phyloP scores from a whole-genome alignment of 2,888 invertebrate species.

The Dorcus hopei region DNA sequence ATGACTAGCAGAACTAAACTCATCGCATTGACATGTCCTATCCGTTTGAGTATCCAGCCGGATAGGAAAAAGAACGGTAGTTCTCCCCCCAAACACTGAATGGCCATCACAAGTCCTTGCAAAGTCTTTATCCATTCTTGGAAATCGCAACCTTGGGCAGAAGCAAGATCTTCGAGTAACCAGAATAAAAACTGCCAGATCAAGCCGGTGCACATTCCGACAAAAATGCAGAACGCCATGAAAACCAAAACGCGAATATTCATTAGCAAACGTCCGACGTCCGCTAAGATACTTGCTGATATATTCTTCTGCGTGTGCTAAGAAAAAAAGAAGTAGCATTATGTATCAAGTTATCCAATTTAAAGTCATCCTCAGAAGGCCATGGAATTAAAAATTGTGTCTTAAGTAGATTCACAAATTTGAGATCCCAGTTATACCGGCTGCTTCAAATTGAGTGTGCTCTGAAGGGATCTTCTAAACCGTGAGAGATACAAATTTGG shows the following conservation, averaged over 20 bases:
- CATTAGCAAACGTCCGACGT: constrained; percentile 64
- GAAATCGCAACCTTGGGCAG: constrained; percentile 43
- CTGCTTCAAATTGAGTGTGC: no score
- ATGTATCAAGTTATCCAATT: no score
- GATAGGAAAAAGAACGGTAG: constrained; percentile 85
- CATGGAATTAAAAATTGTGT: no score
- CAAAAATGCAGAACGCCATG: constrained; percentile 73
- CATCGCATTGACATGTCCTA: constrained; percentile 83
- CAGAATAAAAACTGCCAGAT: constrained; percentile 88
- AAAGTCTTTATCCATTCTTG: constrained; percentile 50
- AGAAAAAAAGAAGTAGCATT: constrained; percentile 12
- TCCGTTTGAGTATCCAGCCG: constrained; percentile 69
- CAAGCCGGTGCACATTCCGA: constrained; percentile 80
- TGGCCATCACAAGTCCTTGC: constrained; percentile 59
- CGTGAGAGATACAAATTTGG: no score
- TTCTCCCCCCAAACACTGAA: constrained; percentile 82
- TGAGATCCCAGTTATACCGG: no score
- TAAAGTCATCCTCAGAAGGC: no score
- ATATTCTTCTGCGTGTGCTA: constrained; percentile 64
- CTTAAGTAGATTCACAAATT: no score
- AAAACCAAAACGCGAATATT: constrained; percentile 70
- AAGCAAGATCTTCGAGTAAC: constrained; percentile 73
- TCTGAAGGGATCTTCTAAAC: no score
- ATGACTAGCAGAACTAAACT: constrained; percentile 76
- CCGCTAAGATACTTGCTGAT: constrained; percentile 65